Evolutionary conservation across 2,888 invertebrate genomes (phyloP).

Genomic region (Nomada flava): DNA sequence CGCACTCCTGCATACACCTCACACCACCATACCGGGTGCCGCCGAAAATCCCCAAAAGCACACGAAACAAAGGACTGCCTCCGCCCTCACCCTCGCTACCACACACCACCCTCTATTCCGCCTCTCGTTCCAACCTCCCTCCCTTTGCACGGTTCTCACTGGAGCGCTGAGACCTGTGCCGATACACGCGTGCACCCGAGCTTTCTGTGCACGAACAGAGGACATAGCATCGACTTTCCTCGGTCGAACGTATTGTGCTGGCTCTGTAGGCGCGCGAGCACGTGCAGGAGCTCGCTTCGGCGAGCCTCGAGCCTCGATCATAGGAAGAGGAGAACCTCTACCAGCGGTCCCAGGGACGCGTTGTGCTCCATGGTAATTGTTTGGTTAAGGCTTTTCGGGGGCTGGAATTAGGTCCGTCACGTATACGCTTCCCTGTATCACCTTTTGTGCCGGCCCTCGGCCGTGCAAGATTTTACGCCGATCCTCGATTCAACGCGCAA

Average conservation of each 20-base stretch:
- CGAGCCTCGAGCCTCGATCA: conserved; percentile 39
- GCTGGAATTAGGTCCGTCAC: conserved; percentile 46
- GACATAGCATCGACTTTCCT: conserved; percentile 52
- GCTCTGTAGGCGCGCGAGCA: conserved; percentile 39
- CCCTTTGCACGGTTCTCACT: conserved; percentile 39
- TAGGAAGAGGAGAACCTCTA: neutral
- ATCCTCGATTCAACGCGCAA: neutral
- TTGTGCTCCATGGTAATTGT: conserved; percentile 54
- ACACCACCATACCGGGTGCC: conserved; percentile 68
- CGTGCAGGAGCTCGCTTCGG: conserved; percentile 45
- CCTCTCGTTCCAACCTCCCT: neutral
- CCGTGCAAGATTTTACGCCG: conserved; percentile 40
- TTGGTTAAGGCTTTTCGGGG: conserved; percentile 54
- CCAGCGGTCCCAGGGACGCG: conserved; percentile 40
- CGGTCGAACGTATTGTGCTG: conserved; percentile 34
- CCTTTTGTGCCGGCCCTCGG: conserved; percentile 16
- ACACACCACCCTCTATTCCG: neutral
- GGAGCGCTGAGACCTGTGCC: conserved; percentile 46
- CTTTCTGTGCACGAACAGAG: conserved; percentile 24
- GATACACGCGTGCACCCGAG: conserved; percentile 49
- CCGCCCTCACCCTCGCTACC: conserved; percentile 64
- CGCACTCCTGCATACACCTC: conserved; percentile 67
- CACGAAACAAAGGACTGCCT: conserved; percentile 76
- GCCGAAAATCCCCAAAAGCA: conserved; percentile 79
- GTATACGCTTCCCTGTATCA: conserved; percentile 32